Conservation (phyloP, 2,113 vertebrate genomes). For the Lota lota region DNA sequence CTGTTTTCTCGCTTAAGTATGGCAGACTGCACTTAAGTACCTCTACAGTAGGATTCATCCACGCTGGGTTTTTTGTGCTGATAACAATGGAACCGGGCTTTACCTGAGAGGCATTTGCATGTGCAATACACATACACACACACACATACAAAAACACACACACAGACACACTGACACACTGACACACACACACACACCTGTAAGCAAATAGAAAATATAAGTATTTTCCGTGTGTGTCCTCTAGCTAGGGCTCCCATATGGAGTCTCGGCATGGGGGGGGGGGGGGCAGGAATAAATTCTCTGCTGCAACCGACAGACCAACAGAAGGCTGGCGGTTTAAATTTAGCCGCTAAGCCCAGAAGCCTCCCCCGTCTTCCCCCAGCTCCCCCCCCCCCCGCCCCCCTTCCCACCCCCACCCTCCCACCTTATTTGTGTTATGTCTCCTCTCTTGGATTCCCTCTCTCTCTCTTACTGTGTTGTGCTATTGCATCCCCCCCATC, state of each 20-base stretch:
- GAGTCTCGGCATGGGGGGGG: slow-evolving; percentile 22
- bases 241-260: slow-evolving; percentile 35
- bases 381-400: no score
- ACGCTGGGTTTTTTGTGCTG: neutral
- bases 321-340: slow-evolving; percentile 35
- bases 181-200: slow-evolving; percentile 30
- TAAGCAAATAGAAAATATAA: neutral
- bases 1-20: neutral
- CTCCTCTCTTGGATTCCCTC: neutral
- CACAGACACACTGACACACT: no score
- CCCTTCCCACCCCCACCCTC: no score
- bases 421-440: neutral
- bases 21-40: neutral
- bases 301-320: slow-evolving; percentile 33
- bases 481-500: neutral
- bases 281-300: slow-evolving; percentile 18
- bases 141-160: no score
- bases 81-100: neutral
- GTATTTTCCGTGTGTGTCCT: neutral
- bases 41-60: no score
- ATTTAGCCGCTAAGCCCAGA: slow-evolving; percentile 38
- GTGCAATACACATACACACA: neutral
- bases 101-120: slow-evolving; percentile 8
- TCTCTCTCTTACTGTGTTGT: neutral
- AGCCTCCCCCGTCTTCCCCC: slow-evolving; percentile 1